A percentile compares a stretch with the other conserved stretches of the same genome.
These are phyloP conservation scores for Drosophila ezoana DNA, from an alignment of 2,888 invertebrate species.

Conservation along the genomic window DNA sequence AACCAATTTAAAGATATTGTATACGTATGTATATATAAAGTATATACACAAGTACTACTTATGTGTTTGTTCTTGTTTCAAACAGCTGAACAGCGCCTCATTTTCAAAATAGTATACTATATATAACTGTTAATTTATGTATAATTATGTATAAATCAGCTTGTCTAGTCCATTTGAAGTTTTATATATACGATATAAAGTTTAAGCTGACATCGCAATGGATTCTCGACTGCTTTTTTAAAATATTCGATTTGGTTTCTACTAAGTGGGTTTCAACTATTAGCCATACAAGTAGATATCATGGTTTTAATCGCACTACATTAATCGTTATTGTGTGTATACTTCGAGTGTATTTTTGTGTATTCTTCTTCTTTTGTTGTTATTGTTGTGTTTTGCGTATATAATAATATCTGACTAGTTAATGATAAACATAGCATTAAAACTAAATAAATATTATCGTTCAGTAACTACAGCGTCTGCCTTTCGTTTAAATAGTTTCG, in stretches of 20 bases:
- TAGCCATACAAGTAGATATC: conserved; percentile 43
- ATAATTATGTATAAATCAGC: conserved; percentile 46
- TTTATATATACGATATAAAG: conserved; percentile 56
- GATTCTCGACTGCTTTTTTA: conserved; percentile 39
- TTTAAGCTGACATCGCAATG: conserved; percentile 56
- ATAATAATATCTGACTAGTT: conserved; percentile 71
- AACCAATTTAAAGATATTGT: conserved; percentile 53
- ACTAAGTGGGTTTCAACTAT: conserved; percentile 59
- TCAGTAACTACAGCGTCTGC: conserved; percentile 71
- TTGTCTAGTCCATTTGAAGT: conserved; percentile 57
- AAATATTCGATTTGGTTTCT: conserved; percentile 45
- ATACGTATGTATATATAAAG: conserved; percentile 38
- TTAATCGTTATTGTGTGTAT: conserved; percentile 43
- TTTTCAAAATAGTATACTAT: conserved; percentile 34
- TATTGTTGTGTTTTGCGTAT: conserved; percentile 66
- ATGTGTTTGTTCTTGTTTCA: conserved; percentile 32
- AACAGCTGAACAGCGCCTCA: conserved; percentile 72
- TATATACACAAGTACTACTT: conserved; percentile 18
- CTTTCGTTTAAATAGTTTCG: conserved; percentile 59
- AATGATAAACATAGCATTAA: conserved; percentile 66
- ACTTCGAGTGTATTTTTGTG: conserved; percentile 32
- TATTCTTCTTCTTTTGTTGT: conserved; percentile 47
- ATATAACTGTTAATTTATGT: conserved; percentile 41
- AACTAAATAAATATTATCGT: conserved; percentile 71
- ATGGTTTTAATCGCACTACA: conserved; percentile 43